phyloP scores from a whole-genome alignment of 2,113 vertebrate species.

The Sapajus apella region DNA sequence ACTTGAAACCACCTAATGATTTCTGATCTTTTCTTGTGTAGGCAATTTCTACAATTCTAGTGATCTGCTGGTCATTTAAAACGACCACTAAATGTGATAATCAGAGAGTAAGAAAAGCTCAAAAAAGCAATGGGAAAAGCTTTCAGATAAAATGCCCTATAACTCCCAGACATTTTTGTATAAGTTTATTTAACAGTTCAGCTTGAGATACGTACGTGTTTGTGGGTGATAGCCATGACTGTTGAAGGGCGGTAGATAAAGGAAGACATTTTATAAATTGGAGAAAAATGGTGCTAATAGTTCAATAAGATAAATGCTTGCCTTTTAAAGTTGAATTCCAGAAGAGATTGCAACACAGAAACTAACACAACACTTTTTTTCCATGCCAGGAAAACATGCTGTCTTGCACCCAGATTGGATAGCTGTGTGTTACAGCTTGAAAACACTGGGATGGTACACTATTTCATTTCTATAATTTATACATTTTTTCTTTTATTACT shows the following conservation, averaged over 20 bases:
- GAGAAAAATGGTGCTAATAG: constrained; percentile 79
- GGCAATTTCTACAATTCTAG: constrained; percentile 29
- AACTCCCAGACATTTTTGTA: constrained; percentile 61
- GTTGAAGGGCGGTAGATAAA: constrained; percentile 48
- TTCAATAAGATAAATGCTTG: constrained; percentile 82
- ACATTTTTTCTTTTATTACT: constrained; percentile 53
- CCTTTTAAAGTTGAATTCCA: constrained; percentile 77
- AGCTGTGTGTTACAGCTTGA: constrained; percentile 1
- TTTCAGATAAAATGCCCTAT: constrained; percentile 71
- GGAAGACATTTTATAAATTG: constrained; percentile 61
- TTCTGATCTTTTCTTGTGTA: constrained; percentile 23
- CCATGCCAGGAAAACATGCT: constrained; percentile 71
- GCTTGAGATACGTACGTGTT: constrained; percentile 15
- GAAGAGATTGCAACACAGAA: constrained; percentile 78
- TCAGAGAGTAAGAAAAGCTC: constrained; percentile 31
- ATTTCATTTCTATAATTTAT: constrained; percentile 61
- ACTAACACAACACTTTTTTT: constrained; percentile 63
- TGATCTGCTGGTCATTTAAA: constrained; percentile 44
- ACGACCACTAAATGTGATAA: constrained; percentile 22
- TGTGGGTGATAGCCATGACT: background rate
- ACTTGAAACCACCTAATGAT: constrained; percentile 26
- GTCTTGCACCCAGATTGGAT: constrained; percentile 35
- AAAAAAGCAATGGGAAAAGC: constrained; percentile 60
- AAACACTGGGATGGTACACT: constrained; percentile 37
- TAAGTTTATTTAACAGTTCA: constrained; percentile 70